A percentile compares a stretch with the other conserved stretches of the same genome.
These are phyloP conservation scores for Pangasianodon hypophthalmus DNA, from an alignment of 2,113 vertebrate species.

Conservation along the genomic window DNA sequence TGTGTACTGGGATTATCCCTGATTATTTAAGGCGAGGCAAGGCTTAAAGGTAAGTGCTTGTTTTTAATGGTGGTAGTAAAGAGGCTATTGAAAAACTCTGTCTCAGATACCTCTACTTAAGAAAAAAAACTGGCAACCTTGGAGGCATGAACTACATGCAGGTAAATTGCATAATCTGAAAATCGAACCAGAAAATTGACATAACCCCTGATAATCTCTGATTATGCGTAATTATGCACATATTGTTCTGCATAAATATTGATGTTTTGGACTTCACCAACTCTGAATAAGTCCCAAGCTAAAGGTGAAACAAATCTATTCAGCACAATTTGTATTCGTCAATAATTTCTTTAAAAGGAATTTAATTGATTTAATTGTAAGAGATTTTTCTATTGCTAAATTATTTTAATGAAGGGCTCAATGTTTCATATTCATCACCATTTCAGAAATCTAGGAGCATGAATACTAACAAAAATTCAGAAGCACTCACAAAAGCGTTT, in stretches of 20 bases:
- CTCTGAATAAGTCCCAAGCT: neutral
- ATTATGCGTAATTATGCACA: neutral
- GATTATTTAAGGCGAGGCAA: neutral
- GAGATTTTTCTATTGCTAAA: neutral
- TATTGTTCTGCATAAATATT: neutral
- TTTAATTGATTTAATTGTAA: neutral
- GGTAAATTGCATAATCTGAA: neutral
- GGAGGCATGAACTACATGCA: neutral
- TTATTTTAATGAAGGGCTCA: neutral
- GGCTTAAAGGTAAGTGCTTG: neutral
- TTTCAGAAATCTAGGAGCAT: neutral
- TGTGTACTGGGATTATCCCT: neutral
- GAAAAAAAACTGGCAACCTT: neutral
- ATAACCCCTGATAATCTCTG: neutral
- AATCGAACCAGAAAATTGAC: neutral
- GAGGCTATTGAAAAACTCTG: neutral
- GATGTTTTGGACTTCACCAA: neutral
- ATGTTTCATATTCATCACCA: no score
- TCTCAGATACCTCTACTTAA: neutral
- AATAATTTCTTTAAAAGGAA: neutral
- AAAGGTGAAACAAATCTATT: conserved; percentile 8
- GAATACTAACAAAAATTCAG: neutral
- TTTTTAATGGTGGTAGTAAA: neutral
- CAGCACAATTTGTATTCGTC: neutral
- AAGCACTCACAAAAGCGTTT: neutral